phyloP scores from a whole-genome alignment of 1,140 invertebrate genomes.

The Pogonognathellus flavescens region DNA sequence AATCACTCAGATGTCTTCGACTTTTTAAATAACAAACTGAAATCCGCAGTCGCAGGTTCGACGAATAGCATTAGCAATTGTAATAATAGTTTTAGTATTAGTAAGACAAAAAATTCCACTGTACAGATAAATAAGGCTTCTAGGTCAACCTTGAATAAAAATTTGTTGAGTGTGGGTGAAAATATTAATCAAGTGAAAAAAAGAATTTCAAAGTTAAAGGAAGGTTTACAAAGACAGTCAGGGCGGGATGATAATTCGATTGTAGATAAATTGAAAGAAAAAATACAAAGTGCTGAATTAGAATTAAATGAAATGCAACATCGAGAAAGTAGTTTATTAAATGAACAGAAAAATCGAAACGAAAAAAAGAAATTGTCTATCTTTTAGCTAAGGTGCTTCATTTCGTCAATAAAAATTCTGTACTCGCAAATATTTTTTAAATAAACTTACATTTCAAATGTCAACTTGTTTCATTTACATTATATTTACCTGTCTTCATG shows the following conservation, averaged over 20 bases:
- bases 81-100: slow-evolving; percentile 54
- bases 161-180: slow-evolving; percentile 81
- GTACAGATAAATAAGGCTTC: slow-evolving; percentile 75
- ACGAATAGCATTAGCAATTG: not conserved
- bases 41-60: slow-evolving; percentile 59
- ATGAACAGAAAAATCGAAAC: slow-evolving; percentile 79
- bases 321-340: slow-evolving; percentile 76
- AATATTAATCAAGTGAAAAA: slow-evolving; percentile 78
- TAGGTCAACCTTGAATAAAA: slow-evolving; percentile 80
- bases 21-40: slow-evolving; percentile 83
- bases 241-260: slow-evolving; percentile 70
- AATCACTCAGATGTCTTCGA: slow-evolving; percentile 80
- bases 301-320: slow-evolving; percentile 75
- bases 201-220: slow-evolving; percentile 78
- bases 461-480: no score
- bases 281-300: slow-evolving; percentile 76
- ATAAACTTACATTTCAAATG: no score
- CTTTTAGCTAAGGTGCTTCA: no score
- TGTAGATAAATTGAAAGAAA: slow-evolving; percentile 73
- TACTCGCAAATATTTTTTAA: no score
- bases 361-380: slow-evolving; percentile 78
- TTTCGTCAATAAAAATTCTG: no score
- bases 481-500: no score
- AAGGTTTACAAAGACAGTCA: slow-evolving; percentile 76
- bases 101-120: slow-evolving; percentile 66